phyloP scores from a whole-genome alignment of 1,140 invertebrate genomes.

The Piezodorus guildinii region DNA sequence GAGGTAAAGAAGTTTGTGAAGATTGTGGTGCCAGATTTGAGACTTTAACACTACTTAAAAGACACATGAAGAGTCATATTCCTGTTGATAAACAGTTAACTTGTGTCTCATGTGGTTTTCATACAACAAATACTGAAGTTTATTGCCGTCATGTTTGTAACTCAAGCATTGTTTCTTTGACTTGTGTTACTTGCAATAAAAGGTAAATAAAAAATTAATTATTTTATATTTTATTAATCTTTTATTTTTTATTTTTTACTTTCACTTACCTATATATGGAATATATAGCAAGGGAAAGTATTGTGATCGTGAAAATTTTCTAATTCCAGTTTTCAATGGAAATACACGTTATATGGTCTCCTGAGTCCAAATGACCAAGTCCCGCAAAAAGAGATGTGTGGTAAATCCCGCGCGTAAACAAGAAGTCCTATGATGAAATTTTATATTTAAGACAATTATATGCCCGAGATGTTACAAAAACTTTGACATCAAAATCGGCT shows the following conservation, averaged over 20 bases:
- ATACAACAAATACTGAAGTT: constrained; percentile 18
- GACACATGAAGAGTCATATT: constrained; percentile 8
- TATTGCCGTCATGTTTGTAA: constrained; percentile 20
- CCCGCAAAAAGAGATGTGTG: no score
- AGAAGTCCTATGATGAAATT: no score
- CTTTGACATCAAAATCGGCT: no score
- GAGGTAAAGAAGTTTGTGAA: not conserved
- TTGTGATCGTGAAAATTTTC: no score
- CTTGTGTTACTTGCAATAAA: constrained; percentile 13
- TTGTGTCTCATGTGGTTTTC: constrained; percentile 21
- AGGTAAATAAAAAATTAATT: not conserved
- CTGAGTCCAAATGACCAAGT: no score
- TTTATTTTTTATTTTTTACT: not conserved
- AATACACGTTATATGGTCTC: no score
- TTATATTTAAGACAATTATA: no score
- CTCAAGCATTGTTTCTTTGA: constrained; percentile 14
- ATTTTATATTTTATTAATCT: not conserved
- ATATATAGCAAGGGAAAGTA: no score
- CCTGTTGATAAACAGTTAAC: constrained; percentile 4
- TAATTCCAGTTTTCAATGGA: no score
- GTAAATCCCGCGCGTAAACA: no score
- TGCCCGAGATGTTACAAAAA: no score
- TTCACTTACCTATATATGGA: no score
- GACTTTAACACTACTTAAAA: not conserved
- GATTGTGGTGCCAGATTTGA: constrained; percentile 7